Evolutionary conservation across 2,888 invertebrate genomes (phyloP), one percentile per base, ranked within the genome.

Genomic region (Gasteruption jaculator): DNA sequence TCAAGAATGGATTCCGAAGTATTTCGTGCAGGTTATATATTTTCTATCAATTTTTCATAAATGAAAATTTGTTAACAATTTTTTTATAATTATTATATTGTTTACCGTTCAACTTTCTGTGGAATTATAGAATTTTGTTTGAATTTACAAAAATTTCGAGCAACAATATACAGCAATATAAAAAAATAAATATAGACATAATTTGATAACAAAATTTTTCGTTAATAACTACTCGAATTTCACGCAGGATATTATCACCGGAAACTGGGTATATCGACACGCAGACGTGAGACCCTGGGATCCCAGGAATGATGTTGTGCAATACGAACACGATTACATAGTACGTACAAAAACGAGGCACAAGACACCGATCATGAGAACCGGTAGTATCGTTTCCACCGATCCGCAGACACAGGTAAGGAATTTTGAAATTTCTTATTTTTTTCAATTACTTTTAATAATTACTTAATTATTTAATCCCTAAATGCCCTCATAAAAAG

Each of bases 221-320:
- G n/a, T n/a, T n/a, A n/a, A n/a, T n/a, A n/a, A n/a, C n/a, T n/a
- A n/a, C n/a, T n/a, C n/a, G n/a, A n/a, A 16, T 38, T 43, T 24
- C 39, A n/a, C 35, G 25, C 48, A 72, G 71, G 73, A 73, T 47
- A 65, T 71, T 31, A 66, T 75, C 34, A 72, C 73, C 14, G 76
- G 76, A 22, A 76, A 77, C 48, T 90, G 87, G 85, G 74, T 83
- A 12, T 90, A 90, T 65, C 83, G 83, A 53, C 79, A 85, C 63
- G 82, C 85, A 3, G 90, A 90, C 71, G 75, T 84, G 41, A 75
- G 93, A 27, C 91, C 93, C 0, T 95, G 95, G 94, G 89, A 91
- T 73, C 78, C 82, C 0, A 76, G 84, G 40, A 90, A 91, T 50
- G 94, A 95, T 68, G 70, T 90, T 16, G 75, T 87, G 49, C 94